Conservation (phyloP, 2,888 invertebrate genomes). For the Drosophila gaucha region DNA sequence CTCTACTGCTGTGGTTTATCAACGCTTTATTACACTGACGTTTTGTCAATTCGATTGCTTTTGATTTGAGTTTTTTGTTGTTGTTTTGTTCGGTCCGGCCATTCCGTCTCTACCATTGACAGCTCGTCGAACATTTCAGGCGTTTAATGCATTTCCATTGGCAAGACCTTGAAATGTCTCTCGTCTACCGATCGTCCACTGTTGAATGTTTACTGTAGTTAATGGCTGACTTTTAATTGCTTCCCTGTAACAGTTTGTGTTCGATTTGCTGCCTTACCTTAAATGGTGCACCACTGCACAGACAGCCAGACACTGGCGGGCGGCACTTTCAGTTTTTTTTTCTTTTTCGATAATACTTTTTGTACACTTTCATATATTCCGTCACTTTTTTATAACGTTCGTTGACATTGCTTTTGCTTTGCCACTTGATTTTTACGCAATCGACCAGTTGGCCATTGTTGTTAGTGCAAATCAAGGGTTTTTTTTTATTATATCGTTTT, state of each 20-base stretch:
- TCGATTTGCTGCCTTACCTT: conserved; percentile 46
- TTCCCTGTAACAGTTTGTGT: conserved; percentile 47
- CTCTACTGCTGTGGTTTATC: conserved; percentile 73
- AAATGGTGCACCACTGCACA: conserved; percentile 16
- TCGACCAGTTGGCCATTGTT: conserved; percentile 45
- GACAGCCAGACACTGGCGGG: conserved; percentile 8
- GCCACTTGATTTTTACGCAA: conserved; percentile 54
- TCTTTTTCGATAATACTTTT: conserved; percentile 31
- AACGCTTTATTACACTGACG: conserved; percentile 83
- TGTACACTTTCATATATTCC: conserved; percentile 41
- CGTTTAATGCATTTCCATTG: conserved; percentile 57
- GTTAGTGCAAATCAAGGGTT: conserved; percentile 33
- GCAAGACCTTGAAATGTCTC: conserved; percentile 68
- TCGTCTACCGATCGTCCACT: conserved; percentile 7
- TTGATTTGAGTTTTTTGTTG: conserved; percentile 69
- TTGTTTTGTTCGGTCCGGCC: conserved; percentile 2
- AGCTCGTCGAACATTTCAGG: conserved; percentile 44
- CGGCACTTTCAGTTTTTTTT: conserved; percentile 51
- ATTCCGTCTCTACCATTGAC: conserved; percentile 29
- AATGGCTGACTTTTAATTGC: conserved; percentile 67
- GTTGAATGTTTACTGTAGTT: conserved; percentile 49
- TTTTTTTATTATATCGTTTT: conserved; percentile 33
- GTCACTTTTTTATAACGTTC: conserved; percentile 21
- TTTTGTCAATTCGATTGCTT: conserved; percentile 83
- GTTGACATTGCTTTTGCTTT: conserved; percentile 18